Conservation (phyloP, 2,113 vertebrate species). For the Gobius niger region DNA sequence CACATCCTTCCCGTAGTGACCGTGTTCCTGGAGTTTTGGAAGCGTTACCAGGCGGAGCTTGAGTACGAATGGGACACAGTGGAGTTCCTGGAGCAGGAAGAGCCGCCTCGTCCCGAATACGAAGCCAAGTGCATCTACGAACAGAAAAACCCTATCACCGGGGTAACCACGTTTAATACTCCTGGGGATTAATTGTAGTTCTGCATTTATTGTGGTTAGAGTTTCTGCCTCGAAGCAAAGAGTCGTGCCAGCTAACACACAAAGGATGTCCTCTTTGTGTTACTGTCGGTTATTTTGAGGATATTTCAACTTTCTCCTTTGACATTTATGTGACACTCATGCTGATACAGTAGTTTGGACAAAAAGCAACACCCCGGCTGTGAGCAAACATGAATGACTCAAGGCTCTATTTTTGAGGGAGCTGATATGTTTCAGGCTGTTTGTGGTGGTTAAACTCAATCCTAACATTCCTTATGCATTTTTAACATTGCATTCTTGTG, state of each 20-base stretch:
- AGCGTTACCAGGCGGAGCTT: conserved; percentile 87
- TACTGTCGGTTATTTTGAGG: no score
- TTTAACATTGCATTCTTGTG: no score
- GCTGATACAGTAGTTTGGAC: no score
- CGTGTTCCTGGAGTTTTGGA: conserved; percentile 94
- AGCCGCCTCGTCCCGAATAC: conserved; percentile 86
- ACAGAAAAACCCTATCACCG: conserved; percentile 78
- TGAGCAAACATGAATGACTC: no score
- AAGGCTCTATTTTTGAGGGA: no score
- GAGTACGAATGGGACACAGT: conserved; percentile 94
- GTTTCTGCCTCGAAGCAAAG: neutral
- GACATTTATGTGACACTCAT: no score
- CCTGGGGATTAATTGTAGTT: neutral
- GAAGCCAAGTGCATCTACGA: conserved; percentile 84
- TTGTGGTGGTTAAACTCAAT: no score
- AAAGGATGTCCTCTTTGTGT: no score
- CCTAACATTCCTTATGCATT: no score
- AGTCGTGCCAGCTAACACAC: neutral
- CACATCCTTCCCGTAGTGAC: conserved; percentile 76
- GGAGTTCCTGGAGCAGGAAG: conserved; percentile 89
- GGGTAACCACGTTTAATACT: conserved; percentile 39
- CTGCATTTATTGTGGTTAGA: neutral
- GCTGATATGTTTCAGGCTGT: no score
- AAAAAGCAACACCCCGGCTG: no score
- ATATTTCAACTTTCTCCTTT: no score